phyloP scores from a whole-genome alignment of 2,113 vertebrate species.

The Caloenas nicobarica region DNA sequence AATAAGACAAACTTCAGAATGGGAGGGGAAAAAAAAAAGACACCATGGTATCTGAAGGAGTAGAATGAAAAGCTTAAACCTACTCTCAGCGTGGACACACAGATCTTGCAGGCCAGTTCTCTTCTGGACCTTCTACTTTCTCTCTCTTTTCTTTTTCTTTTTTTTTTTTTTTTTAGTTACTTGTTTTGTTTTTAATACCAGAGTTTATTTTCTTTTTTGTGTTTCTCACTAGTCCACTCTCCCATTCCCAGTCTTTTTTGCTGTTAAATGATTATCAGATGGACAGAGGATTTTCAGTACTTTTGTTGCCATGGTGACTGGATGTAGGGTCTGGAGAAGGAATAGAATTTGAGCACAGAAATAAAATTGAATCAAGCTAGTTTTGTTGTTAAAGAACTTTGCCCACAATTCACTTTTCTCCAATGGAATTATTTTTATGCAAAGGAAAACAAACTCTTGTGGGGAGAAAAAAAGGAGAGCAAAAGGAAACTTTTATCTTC shows the following conservation, averaged over 20 bases:
- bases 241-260: background rate
- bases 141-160: too few relatives aligned
- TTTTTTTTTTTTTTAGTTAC: background rate
- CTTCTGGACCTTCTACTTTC: background rate
- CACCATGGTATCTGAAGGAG: background rate
- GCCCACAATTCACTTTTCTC: background rate
- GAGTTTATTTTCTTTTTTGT: background rate
- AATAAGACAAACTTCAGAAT: background rate
- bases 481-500: background rate
- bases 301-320: conserved; percentile 15
- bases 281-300: background rate
- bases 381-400: conserved; percentile 38
- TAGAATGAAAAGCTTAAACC: background rate
- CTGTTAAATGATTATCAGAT: conserved; percentile 41
- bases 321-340: background rate
- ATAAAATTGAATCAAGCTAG: conserved; percentile 30
- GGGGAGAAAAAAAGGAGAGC: rapidly evolving
- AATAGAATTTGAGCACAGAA: conserved; percentile 6
- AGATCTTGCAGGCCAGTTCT: background rate
- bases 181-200: background rate
- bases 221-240: background rate
- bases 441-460: background rate
- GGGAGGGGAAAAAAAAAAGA: background rate
- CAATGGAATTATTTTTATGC: background rate
- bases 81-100: background rate